phyloP scores from a whole-genome alignment of 1,140 invertebrate genomes.

The Eriosoma lanigerum region DNA sequence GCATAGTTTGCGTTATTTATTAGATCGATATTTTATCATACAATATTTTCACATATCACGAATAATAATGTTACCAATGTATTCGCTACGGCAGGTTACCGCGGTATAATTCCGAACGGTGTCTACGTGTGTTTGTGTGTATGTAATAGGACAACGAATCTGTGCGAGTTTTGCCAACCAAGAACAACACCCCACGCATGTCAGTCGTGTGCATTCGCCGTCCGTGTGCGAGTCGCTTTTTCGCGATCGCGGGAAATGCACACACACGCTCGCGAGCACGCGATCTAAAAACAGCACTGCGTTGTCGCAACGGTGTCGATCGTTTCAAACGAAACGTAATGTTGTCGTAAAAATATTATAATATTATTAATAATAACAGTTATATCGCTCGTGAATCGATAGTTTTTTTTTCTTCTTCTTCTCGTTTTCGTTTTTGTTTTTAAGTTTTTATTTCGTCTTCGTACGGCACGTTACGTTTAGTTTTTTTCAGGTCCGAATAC shows the following conservation, averaged over 20 bases:
- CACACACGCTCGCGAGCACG: not conserved
- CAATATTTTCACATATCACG: too few relatives aligned
- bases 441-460: not conserved
- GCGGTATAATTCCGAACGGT: too few relatives aligned
- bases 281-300: not conserved
- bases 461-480: not conserved
- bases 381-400: too few relatives aligned
- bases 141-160: not conserved
- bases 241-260: slow-evolving; percentile 24
- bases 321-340: too few relatives aligned
- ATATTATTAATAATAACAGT: too few relatives aligned
- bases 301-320: not conserved
- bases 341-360: not conserved
- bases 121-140: not conserved
- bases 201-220: slow-evolving; percentile 43
- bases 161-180: not conserved
- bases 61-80: too few relatives aligned
- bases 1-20: too few relatives aligned
- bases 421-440: not conserved
- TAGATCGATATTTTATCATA: too few relatives aligned
- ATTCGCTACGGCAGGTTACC: too few relatives aligned
- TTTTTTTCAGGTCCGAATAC: not conserved
- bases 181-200: slow-evolving; percentile 34
- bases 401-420: too few relatives aligned
- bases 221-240: slow-evolving; percentile 27